These are phyloP conservation scores for Eueides isabella DNA, from an alignment of 1,140 invertebrate species.

Conservation along the genomic window DNA sequence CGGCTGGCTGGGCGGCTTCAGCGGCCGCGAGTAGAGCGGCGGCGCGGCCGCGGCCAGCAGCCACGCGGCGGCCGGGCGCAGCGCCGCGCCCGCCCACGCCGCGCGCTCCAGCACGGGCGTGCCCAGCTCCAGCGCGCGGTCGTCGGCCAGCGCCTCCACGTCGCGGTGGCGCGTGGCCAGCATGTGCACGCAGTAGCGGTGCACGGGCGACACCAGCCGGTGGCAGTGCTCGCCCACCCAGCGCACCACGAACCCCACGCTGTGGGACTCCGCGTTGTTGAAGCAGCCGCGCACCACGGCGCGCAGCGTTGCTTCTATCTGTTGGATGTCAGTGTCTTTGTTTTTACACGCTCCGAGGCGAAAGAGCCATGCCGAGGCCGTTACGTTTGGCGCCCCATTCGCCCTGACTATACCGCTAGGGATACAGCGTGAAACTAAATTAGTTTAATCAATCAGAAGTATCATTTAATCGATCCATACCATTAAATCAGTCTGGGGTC, in stretches of 20 bases:
- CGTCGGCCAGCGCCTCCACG: constrained; percentile 82
- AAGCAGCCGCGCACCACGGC: constrained; percentile 90
- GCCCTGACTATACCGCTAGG: too few relatives aligned
- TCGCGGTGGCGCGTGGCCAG: constrained; percentile 89
- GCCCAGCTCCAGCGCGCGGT: constrained; percentile 86
- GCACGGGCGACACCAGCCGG: constrained; percentile 88
- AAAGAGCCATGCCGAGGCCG: too few relatives aligned
- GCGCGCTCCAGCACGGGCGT: constrained; percentile 88
- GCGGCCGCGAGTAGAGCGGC: constrained; percentile 85
- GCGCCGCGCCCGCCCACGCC: constrained; percentile 57
- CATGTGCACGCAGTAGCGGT: constrained; percentile 88
- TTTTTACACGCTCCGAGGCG: too few relatives aligned
- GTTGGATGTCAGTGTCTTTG: constrained; percentile 13
- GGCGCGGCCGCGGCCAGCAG: constrained; percentile 89
- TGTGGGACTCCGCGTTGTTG: constrained; percentile 89
- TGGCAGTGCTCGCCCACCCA: constrained; percentile 91
- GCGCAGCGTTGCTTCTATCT: constrained; percentile 86
- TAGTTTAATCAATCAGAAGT: too few relatives aligned
- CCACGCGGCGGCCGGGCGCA: constrained; percentile 90
- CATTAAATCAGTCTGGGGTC: constrained; percentile 83
- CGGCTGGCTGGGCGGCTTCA: constrained; percentile 39
- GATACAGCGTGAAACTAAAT: too few relatives aligned
- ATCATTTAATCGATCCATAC: constrained; percentile 43
- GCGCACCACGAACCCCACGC: constrained; percentile 88
- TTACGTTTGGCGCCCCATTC: too few relatives aligned